phyloP scores from a whole-genome alignment of 35 echinoderm and acorn worm genomes.

The Strongylocentrotus purpuratus region DNA sequence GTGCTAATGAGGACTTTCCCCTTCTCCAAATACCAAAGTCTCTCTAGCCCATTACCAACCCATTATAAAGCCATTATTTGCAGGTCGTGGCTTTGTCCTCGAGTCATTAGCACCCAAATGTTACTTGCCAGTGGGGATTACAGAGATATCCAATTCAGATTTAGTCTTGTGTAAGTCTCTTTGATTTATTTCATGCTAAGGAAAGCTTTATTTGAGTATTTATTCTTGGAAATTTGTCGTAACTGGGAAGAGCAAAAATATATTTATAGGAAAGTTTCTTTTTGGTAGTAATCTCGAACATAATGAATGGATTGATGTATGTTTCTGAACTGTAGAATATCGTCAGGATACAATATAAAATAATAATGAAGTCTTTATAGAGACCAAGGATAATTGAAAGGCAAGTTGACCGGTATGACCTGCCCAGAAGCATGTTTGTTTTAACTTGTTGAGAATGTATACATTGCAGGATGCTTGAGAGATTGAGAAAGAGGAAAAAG shows the following conservation, averaged over 20 bases:
- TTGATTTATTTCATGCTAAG: background rate
- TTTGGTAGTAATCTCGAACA: background rate
- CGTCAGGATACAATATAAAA: too few species aligned
- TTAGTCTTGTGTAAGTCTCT: background rate
- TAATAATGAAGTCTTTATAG: background rate
- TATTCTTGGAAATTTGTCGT: too few species aligned
- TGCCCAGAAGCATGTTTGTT: background rate
- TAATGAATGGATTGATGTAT: background rate
- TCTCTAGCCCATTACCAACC: background rate
- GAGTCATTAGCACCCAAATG: background rate
- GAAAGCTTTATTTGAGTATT: too few species aligned
- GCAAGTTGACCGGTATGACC: background rate
- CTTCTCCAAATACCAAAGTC: background rate
- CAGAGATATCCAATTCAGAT: background rate
- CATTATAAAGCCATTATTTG: background rate
- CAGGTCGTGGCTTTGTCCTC: background rate
- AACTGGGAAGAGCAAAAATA: background rate
- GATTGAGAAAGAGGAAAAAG: background rate
- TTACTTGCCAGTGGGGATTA: conserved; percentile 2
- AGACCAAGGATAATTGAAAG: background rate
- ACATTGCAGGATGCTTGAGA: background rate
- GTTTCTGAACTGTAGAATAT: background rate
- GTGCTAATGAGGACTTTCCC: background rate
- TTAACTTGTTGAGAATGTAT: background rate
- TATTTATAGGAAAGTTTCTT: background rate